Base-by-base conservation (phyloP, 2,113 vertebrate genomes). In the Hymenochirus boettgeri region DNA sequence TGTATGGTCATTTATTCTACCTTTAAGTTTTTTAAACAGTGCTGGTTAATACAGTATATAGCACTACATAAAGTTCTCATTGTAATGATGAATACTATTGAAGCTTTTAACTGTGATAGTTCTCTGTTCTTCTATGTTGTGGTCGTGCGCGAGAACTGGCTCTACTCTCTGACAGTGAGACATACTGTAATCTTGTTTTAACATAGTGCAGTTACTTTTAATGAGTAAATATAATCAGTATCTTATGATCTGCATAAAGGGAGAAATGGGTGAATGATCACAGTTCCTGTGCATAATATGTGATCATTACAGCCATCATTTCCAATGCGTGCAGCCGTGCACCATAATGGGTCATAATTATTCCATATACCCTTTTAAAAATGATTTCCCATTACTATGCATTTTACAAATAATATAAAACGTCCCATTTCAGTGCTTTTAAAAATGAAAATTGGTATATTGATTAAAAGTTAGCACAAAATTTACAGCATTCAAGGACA, bases 381-480 rank as follows among this genome's bases (percentile, higher is more conserved):
- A 15, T 15, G 7, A 50, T 37, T 57, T 27, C n/a, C n/a, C n/a
- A 48, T 65, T 50, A 47, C 54, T 65, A 10, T 33, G 54, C 42
- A 37, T 65, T 57, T 65, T 57, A 48, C 63, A 37, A 25, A 18
- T 57, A 57, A 57, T 65, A 50, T 65, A 65, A 48, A 57, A 48
- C 18, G 63, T 42, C 19, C 24, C 63, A 65, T 65, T 56, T 65
- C 63, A 47, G 15, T 65, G 54, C 63, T 48, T 31, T 19, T 17
- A 46, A 57, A 65, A 57, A 65, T 65, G 54, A 57, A 65, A 57
- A 57, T 57, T n/a, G 63, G 50, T 48, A 48, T 65, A 57, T 56
- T 65, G 63, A 65, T 65, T 57, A 57, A 65, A 57, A 35, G 62
- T 65, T 46, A 65, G 33, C 45, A 33, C 6, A 47, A 13, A 65